Percentiles rank a stretch among this genome's conserved stretches.
These are phyloP conservation scores for Biston betularia DNA, from an alignment of 2,888 invertebrate genomes.

Conservation along the genomic window DNA sequence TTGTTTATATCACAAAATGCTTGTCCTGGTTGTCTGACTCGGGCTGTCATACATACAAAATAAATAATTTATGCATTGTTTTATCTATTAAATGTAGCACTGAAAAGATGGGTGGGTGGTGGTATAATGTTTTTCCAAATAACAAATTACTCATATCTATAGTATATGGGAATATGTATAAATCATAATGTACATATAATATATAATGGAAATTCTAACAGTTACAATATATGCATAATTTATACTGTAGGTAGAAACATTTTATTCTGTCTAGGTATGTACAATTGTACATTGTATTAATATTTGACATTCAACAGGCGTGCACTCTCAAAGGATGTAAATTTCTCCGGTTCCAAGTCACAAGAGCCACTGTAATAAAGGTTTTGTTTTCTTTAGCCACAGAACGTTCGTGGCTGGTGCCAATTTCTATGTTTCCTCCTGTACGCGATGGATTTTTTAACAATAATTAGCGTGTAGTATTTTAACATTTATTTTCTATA, in stretches of 20 bases:
- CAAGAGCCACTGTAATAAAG: background rate
- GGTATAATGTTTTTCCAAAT: background rate
- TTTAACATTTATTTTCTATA: background rate
- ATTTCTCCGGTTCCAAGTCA: slow-evolving; percentile 6
- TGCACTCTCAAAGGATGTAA: slow-evolving; percentile 41
- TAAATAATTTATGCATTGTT: too few relatives aligned
- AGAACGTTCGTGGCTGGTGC: background rate
- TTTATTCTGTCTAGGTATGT: slow-evolving; percentile 36
- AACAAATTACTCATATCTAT: too few relatives aligned
- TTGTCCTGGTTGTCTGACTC: too few relatives aligned
- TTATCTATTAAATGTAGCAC: background rate
- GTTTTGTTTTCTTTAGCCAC: background rate
- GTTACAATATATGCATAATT: background rate
- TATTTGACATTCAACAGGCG: slow-evolving; percentile 48
- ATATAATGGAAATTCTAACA: too few relatives aligned
- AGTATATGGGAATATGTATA: too few relatives aligned
- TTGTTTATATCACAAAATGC: too few relatives aligned
- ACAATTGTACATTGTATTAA: slow-evolving; percentile 43
- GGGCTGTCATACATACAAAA: too few relatives aligned
- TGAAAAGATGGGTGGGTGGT: background rate
- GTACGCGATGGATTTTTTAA: too few relatives aligned
- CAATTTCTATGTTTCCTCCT: too few relatives aligned
- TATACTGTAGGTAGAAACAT: slow-evolving; percentile 23
- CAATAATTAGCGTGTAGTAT: too few relatives aligned
- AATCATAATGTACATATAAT: too few relatives aligned